Evolutionary conservation across 2,888 invertebrate species (phyloP), one percentile per base, ranked within the genome.

Genomic region (Troides helena): DNA sequence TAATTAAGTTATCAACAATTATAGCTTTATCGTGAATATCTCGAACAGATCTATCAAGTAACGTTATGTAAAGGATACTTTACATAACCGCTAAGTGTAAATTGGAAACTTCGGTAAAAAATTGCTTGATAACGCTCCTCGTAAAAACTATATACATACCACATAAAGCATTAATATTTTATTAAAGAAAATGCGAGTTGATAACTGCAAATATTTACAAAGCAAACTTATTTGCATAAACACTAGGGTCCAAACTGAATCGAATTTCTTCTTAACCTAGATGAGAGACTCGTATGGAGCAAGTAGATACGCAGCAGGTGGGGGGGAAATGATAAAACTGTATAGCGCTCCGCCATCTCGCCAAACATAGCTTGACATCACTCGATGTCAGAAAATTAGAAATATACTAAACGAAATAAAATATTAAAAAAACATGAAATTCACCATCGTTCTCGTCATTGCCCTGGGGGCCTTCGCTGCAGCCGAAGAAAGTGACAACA

Each of bases 271-370:
- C 82, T 82, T 84, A 86, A 86, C 87, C 86, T 80, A 88, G 85
- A 83, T 84, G 86, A 83, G 81, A 80, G 81, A 74, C 74, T 75
- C 74, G 80, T 76, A 74, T 75, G 74, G 80, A 79, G 78, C 79
- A 81, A 80, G 81, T 80, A 82, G 82, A 81, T 76, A 77, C 72
- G 75, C 71, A 75, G 36, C 68, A 72, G 74, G 89, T 86, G 86
- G 91, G 91, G 90, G 87, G 82, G 84, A 80, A 81, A 76, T 77
- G 81, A 92, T 92, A 92, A 92, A 92, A 92, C 90, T 89, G 85
- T 90, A 87, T 85, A 81, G 83, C 85, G 71, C 79, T 73, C 81
- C 79, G 77, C 76, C 76, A 81, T 74, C 75, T 76, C 81, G 85
- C 87, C 90, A 92, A 89, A 91, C 89, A 86, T 86, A 80, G 79